Evolutionary conservation across 2,888 invertebrate species (phyloP).

Genomic region (Scaptomyza polygonia): DNA sequence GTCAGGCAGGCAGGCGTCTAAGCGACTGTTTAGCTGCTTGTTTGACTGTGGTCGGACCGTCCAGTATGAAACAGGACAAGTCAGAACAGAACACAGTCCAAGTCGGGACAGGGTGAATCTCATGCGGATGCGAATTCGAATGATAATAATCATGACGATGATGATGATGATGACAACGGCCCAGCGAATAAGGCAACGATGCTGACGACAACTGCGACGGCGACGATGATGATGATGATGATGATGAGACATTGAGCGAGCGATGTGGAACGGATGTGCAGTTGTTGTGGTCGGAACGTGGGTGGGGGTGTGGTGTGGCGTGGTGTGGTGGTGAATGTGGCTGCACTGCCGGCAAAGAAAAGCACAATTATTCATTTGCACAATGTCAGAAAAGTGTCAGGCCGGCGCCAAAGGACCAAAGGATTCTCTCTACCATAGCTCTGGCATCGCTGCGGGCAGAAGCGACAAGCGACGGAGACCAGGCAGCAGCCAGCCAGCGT

Average conservation of each 20-base stretch:
- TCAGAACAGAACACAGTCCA: constrained; percentile 13
- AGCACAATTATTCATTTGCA: constrained; percentile 83
- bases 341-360: constrained; percentile 71
- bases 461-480: constrained; percentile 18
- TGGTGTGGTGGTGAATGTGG: constrained; percentile 8
- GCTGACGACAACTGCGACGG: constrained; percentile 59
- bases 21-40: constrained; percentile 80
- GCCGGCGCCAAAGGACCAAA: constrained; percentile 81
- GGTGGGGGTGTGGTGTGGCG: background rate
- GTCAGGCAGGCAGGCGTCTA: constrained; percentile 54
- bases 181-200: constrained; percentile 56
- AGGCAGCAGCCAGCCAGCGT: constrained; percentile 8
- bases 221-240: constrained; percentile 49
- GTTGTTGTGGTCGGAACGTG: constrained; percentile 70
- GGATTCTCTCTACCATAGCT: constrained; percentile 61
- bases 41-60: constrained; percentile 69
- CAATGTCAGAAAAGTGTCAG: constrained; percentile 81
- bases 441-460: constrained; percentile 46
- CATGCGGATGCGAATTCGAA: constrained; percentile 28
- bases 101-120: constrained; percentile 23
- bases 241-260: constrained; percentile 75
- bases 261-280: constrained; percentile 80
- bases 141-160: constrained; percentile 25
- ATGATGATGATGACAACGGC: constrained; percentile 34
- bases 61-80: constrained; percentile 13